phyloP scores from a whole-genome alignment of 2,888 invertebrate genomes.

The Sphaeridia pumilis region DNA sequence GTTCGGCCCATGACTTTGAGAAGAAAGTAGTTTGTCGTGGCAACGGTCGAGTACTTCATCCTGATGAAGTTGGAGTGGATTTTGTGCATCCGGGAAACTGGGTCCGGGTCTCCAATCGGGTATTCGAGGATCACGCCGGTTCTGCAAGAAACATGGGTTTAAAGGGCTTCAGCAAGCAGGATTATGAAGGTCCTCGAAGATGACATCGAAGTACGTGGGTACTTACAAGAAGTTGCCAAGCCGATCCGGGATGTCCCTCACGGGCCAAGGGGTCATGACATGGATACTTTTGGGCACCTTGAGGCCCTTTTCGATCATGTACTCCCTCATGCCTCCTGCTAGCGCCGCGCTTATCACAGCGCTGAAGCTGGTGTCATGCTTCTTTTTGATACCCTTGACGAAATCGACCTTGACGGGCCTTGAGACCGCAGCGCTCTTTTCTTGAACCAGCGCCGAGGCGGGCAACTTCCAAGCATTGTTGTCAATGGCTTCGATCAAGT shows the following conservation, averaged over 20 bases:
- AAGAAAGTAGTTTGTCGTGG: not conserved
- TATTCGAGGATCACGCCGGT: not conserved
- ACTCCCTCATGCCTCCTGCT: constrained; percentile 27
- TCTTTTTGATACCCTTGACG: constrained; percentile 19
- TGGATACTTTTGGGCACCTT: constrained; percentile 13
- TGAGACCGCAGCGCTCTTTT: constrained; percentile 17
- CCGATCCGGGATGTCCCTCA: constrained; percentile 9
- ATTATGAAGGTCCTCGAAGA: no score
- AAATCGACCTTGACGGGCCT: constrained; percentile 16
- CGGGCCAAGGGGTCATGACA: constrained; percentile 13
- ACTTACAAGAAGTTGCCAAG: constrained; percentile 13
- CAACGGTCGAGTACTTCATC: not conserved
- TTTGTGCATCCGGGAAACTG: not conserved
- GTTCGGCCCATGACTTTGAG: not conserved
- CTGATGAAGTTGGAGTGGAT: not conserved
- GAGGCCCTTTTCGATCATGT: constrained; percentile 16
- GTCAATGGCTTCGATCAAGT: constrained; percentile 20
- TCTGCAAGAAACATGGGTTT: no score
- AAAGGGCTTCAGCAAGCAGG: no score
- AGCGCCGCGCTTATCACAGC: constrained; percentile 26
- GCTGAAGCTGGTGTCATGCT: constrained; percentile 18
- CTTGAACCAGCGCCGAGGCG: constrained; percentile 14
- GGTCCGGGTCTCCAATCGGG: constrained; percentile 2
- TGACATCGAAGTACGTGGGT: no score
- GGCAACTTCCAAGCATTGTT: constrained; percentile 29